Conservation (phyloP, 1,140 invertebrate species). For the Drosophila lacteicornis region DNA sequence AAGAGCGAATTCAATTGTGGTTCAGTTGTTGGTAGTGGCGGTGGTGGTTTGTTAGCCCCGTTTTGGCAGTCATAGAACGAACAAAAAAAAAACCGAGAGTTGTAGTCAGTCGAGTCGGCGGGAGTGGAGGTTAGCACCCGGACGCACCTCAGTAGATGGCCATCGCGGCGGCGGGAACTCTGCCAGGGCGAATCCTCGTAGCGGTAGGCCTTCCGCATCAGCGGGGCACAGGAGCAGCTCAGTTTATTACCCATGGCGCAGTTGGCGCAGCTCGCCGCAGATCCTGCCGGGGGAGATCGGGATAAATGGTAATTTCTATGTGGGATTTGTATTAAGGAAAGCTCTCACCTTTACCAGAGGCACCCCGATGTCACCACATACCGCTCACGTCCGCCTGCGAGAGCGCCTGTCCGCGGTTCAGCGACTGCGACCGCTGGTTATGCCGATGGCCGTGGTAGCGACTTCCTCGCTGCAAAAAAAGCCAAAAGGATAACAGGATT, state of each 20-base stretch:
- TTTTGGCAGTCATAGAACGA: conserved; percentile 56
- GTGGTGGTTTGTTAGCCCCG: conserved; percentile 19
- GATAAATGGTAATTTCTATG: neutral
- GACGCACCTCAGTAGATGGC: conserved; percentile 94
- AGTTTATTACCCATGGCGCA: conserved; percentile 97
- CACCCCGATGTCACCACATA: conserved; percentile 91
- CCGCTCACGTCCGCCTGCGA: conserved; percentile 87
- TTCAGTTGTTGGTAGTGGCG: conserved; percentile 39
- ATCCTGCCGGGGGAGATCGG: conserved; percentile 43
- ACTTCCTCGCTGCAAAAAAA: conserved; percentile 73
- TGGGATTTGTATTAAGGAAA: neutral
- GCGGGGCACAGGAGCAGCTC: conserved; percentile 96
- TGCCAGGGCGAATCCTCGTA: conserved; percentile 97
- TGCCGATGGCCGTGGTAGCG: conserved; percentile 86
- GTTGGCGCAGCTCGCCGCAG: conserved; percentile 84
- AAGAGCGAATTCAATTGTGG: conserved; percentile 73
- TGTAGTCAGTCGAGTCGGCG: conserved; percentile 15
- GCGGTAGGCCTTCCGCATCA: conserved; percentile 96
- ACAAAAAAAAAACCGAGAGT: conserved; percentile 32
- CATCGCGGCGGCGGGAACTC: conserved; percentile 93
- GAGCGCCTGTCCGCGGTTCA: conserved; percentile 89
- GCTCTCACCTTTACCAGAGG: conserved; percentile 86
- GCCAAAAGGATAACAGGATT: neutral
- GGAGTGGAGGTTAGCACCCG: neutral
- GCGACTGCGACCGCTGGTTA: conserved; percentile 88